Percentiles rank a stretch among this genome's conserved stretches.
Evolutionary conservation across 2,113 vertebrate genomes (phyloP).

Genomic region (Labeo rohita): DNA sequence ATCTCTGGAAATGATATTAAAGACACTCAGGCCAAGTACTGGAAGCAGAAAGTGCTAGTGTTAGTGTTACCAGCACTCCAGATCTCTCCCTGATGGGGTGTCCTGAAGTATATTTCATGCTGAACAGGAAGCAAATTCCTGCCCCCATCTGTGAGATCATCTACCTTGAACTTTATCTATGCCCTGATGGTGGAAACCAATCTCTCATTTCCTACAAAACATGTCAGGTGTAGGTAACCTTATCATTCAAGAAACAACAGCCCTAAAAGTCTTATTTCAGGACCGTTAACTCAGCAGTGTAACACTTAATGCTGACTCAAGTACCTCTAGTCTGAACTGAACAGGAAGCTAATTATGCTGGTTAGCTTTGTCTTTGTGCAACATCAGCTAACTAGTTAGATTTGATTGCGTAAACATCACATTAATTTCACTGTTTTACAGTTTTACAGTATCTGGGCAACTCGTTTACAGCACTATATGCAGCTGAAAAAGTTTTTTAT

Average conservation of each 20-base stretch:
- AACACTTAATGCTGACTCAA: neutral
- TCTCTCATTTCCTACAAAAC: constrained; percentile 15
- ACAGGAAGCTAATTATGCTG: neutral
- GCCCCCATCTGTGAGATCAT: constrained; percentile 28
- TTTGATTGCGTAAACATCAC: neutral
- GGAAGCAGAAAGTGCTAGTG: constrained; percentile 44
- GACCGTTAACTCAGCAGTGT: too few species aligned
- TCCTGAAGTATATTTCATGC: constrained; percentile 26
- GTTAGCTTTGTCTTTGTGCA: neutral
- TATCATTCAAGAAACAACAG: neutral
- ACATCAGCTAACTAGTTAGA: neutral
- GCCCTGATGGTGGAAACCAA: constrained; percentile 13
- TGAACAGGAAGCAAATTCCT: constrained; percentile 53
- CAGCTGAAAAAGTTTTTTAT: neutral
- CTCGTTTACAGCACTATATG: neutral
- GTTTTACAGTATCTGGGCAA: neutral
- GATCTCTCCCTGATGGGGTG: constrained; percentile 39
- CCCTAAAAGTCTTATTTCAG: neutral
- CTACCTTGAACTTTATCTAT: neutral
- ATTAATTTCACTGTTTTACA: neutral
- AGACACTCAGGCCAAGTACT: constrained; percentile 39
- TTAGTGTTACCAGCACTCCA: constrained; percentile 52
- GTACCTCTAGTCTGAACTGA: neutral
- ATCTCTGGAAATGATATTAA: constrained; percentile 53
- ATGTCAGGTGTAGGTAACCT: constrained; percentile 38